These are phyloP conservation scores for Carapus acus DNA, from an alignment of 2,797 vertebrate genomes.

Conservation along the genomic window DNA sequence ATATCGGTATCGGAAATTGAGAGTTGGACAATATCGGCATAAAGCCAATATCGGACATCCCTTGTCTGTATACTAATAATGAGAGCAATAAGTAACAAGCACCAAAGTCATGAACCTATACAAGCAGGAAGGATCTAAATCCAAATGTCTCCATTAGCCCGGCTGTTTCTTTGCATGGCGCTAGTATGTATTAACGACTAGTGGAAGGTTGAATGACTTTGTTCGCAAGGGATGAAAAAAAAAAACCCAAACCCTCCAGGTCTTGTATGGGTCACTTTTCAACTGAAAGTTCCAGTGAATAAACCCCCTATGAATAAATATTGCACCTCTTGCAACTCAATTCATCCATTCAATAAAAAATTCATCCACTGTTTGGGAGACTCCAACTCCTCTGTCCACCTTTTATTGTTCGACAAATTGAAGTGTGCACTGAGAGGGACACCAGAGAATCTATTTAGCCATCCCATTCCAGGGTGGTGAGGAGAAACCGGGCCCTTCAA, in stretches of 20 bases:
- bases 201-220: not conserved
- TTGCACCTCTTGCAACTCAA: constrained; percentile 78
- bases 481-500: constrained; percentile 84
- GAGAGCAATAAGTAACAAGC: too few relatives aligned
- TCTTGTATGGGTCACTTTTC: constrained; percentile 70
- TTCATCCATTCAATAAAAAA: constrained; percentile 94
- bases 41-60: too few relatives aligned
- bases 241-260: too few relatives aligned
- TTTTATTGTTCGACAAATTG: constrained; percentile 97
- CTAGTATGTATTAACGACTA: constrained; percentile 9
- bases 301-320: constrained; percentile 77
- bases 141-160: constrained; percentile 3
- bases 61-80: too few relatives aligned
- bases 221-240: constrained; percentile 3
- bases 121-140: too few relatives aligned
- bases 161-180: not conserved
- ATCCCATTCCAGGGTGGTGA: constrained; percentile 85
- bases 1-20: too few relatives aligned
- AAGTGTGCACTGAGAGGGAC: constrained; percentile 83
- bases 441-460: constrained; percentile 91
- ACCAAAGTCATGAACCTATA: too few relatives aligned
- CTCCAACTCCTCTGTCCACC: constrained; percentile 79
- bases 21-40: too few relatives aligned
- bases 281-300: constrained; percentile 64
- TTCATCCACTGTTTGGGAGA: constrained; percentile 86